phyloP scores from a whole-genome alignment of 1,140 invertebrate genomes.

The Psilanteris sp. region DNA sequence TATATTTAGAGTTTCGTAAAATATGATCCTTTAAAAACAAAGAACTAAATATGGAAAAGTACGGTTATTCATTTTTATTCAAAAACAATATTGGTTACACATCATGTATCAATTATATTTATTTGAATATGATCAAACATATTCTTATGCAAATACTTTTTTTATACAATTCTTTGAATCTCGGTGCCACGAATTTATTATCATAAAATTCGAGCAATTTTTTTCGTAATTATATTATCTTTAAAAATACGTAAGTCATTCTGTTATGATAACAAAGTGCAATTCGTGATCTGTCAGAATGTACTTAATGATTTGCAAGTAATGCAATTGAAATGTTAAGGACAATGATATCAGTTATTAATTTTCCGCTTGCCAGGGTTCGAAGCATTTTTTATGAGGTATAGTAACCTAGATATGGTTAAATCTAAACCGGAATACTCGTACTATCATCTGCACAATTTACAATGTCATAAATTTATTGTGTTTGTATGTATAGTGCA shows the following conservation, averaged over 20 bases:
- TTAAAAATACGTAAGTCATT: constrained; percentile 10
- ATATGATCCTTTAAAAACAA: no score
- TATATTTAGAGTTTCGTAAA: no score
- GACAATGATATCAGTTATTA: constrained; percentile 32
- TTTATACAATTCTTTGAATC: not conserved
- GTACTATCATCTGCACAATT: constrained; percentile 36
- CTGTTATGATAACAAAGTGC: constrained; percentile 1
- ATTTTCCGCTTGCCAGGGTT: constrained; percentile 26
- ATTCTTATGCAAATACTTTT: no score
- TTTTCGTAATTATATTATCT: not conserved
- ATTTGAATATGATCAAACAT: no score
- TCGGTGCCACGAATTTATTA: not conserved
- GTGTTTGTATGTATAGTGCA: constrained; percentile 14
- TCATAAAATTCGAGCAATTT: not conserved
- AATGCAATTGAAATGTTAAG: constrained; percentile 31
- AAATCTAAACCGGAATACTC: constrained; percentile 43
- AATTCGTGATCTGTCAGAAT: not conserved
- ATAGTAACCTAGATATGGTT: constrained; percentile 39
- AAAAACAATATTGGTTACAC: no score
- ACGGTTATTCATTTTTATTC: no score
- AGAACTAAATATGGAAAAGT: no score
- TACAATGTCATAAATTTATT: constrained; percentile 45
- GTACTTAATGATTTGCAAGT: constrained; percentile 37
- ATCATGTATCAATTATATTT: no score
- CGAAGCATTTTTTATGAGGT: constrained; percentile 5